phyloP scores from a whole-genome alignment of 1,140 invertebrate genomes.

The Trachymyrmex cornetzi region DNA sequence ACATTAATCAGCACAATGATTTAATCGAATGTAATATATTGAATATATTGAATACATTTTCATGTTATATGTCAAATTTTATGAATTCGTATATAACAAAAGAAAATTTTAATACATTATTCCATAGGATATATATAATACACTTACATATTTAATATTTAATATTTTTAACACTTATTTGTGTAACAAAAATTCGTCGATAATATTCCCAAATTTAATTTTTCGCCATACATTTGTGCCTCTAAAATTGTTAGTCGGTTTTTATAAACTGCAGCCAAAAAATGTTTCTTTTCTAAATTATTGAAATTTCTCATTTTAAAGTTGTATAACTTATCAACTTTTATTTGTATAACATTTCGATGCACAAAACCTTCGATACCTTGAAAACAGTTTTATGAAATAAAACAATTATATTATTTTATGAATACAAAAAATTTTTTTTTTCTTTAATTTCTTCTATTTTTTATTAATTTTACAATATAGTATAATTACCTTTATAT shows the following conservation, averaged over 20 bases:
- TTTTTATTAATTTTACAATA: conserved; percentile 17
- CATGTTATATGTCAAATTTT: not conserved
- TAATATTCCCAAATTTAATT: conserved; percentile 71
- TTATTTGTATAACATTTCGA: conserved; percentile 74
- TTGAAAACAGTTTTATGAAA: conserved; percentile 46
- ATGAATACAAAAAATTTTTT: not conserved
- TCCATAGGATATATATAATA: not conserved
- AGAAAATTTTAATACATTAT: not conserved
- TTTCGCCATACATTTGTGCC: conserved; percentile 85
- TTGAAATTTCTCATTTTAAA: conserved; percentile 69
- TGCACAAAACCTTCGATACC: conserved; percentile 78
- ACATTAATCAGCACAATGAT: not conserved
- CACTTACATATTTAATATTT: not conserved
- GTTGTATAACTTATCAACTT: conserved; percentile 68
- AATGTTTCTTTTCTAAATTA: conserved; percentile 71
- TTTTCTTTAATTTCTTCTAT: not conserved
- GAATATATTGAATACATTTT: not conserved
- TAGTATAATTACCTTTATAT: conserved; percentile 74
- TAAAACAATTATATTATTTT: not conserved
- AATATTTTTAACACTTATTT: conserved; percentile 65
- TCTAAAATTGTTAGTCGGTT: conserved; percentile 83
- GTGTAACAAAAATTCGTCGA: not conserved
- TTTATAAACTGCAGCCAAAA: conserved; percentile 65
- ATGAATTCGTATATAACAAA: not conserved
- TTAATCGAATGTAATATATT: conserved; percentile 16